Evolutionary conservation across 1,140 invertebrate species (phyloP), one percentile per base, ranked within the genome.

Genomic region (Conus betulinus): DNA sequence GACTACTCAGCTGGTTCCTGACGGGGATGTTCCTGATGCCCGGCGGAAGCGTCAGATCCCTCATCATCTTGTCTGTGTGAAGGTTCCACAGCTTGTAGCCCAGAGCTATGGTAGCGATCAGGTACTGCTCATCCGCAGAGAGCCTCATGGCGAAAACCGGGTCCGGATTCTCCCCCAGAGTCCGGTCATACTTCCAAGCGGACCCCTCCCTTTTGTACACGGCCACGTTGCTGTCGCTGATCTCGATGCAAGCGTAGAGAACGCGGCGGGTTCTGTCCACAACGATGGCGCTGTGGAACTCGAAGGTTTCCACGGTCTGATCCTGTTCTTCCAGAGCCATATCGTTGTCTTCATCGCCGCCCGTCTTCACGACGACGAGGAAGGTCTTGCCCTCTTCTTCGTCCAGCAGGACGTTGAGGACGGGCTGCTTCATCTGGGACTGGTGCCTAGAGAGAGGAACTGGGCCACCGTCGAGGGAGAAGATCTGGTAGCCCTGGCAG

Each of bases 11-110:
- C 67, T 92, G 93, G 87, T 95, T 95, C 93, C 97, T 98, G 0
- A 98, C 98, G 11, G 97, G 98, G 85, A 99, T 99, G 94, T 99
- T 99, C 82, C 98, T 96, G 4, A 98, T 97, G 0, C 98, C 98
- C 8, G 98, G 97, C 0, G 98, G 98, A 39, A 99, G 95, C 63
- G 96, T 96, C 23, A 99, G 94, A 13, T 97, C 91, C 71, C 93
- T 90, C 97, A 89, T 97, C n/a, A n/a, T 39, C 96, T 8, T 97
- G 97, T 90, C 94, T 57, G 88, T 94, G 90, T 88, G 91, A 39
- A 96, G 88, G 88, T 96, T 94, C 94, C 95, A 96, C 25, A 95
- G 91, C 91, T 95, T 96, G 92, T 97, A 97, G 1, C 98, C 97
- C 91, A 97, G 97, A 13, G 97, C 97, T n/a, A 97, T 97, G 4